Percentiles rank a stretch among this genome's conserved stretches.
Evolutionary conservation across 1,140 invertebrate genomes (phyloP).

Genomic region (Myzus persicae): DNA sequence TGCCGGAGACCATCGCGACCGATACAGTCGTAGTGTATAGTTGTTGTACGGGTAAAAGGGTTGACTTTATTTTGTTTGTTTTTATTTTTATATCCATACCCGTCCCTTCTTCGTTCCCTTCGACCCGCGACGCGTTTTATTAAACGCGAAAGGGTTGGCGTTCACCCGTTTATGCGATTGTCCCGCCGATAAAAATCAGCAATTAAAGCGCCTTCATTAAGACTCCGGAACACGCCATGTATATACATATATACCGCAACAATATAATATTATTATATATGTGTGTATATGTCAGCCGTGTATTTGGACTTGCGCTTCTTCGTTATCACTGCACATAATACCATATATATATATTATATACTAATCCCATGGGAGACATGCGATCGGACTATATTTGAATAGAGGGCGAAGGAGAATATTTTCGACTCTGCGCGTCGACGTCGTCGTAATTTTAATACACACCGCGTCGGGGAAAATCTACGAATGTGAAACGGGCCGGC

Average conservation of each 20-base stretch:
- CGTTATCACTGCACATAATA: neutral
- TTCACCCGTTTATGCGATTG: constrained; percentile 18
- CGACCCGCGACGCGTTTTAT: neutral
- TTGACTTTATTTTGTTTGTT: constrained; percentile 24
- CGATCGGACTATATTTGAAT: constrained; percentile 35
- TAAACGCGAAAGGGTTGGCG: constrained; percentile 41
- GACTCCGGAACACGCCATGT: constrained; percentile 2
- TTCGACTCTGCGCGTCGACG: neutral
- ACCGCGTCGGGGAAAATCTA: neutral
- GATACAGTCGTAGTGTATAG: neutral
- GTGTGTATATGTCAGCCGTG: neutral
- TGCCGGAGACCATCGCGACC: neutral
- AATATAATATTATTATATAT: no score
- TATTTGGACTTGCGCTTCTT: constrained; percentile 38
- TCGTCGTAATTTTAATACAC: neutral
- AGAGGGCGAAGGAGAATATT: neutral
- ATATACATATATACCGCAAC: neutral
- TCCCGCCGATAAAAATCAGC: constrained; percentile 51
- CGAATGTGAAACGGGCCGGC: neutral
- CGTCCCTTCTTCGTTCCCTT: neutral
- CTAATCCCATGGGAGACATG: constrained; percentile 42
- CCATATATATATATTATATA: no score
- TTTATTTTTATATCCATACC: neutral
- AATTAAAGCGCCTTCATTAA: constrained; percentile 54
- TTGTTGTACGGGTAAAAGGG: constrained; percentile 12